Evolutionary conservation across 2,113 vertebrate genomes (phyloP), one percentile per base, ranked within the genome.

Genomic region (Trogon surrucura): DNA sequence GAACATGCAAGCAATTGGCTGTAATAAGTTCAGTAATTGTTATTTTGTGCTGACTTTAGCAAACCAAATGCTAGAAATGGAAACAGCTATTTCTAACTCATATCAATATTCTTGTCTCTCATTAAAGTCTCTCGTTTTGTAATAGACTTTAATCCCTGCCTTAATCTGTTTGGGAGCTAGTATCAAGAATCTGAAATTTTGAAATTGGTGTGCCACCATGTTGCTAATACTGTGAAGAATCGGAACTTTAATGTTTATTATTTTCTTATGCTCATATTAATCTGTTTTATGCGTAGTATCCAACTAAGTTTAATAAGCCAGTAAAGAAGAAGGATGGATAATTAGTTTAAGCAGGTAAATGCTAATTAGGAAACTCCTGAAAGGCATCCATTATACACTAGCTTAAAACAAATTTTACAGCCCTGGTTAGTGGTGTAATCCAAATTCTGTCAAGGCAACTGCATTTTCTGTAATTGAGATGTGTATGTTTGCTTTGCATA

Each of bases 381-480:
- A 98, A 98, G 97, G 97, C 98, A 98, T 98, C 97, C 97, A 98
- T 98, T 98, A 98, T 97, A 97, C 97, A 97, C 97, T 95, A 97
- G 96, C 97, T 98, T 97, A 97, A 97, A 98, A 98, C 96, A 98
- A 98, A 97, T 98, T 98, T 98, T 98, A 97, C 97, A 98, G 97
- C 97, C 96, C 98, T 98, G 97, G 97, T 98, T 98, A 98, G 97
- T 98, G 93, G 97, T 97, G 96, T 98, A 98, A 98, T 98, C 98
- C 98, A 98, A 98, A 98, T 98, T 98, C 98, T 98, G 98, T 98
- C 98, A 99, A 98, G 98, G 98, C 98, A 98, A 98, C 98, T 99
- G 98, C 99, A 98, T 98, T 98, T 98, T 98, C 98, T 99, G 98
- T 99, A 99, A 99, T 99, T 99, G 99, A 99, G 99, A 99, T 98